A percentile compares a stretch with the other conserved stretches of the same genome.
Conservation (phyloP, 2,888 invertebrate genomes). For the Nomada fabriciana region DNA sequence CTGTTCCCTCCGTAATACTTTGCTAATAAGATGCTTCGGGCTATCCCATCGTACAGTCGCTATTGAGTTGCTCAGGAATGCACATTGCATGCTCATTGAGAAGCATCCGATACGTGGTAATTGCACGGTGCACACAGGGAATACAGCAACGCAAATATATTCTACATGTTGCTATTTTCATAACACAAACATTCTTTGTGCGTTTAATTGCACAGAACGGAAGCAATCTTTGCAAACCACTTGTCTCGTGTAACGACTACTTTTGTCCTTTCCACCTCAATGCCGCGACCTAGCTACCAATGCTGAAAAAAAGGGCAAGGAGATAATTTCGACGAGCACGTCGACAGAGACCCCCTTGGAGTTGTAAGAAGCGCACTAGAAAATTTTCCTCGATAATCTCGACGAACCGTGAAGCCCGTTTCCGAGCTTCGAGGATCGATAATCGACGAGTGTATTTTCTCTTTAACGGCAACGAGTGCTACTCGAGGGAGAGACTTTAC, state of each 20-base stretch:
- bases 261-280: neutral
- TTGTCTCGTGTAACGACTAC: neutral
- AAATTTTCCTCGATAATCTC: slow-evolving; percentile 45
- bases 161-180: neutral
- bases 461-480: slow-evolving; percentile 46
- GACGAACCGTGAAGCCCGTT: slow-evolving; percentile 40
- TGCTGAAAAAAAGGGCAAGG: neutral
- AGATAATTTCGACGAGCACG: slow-evolving; percentile 14
- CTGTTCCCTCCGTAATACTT: slow-evolving; percentile 41
- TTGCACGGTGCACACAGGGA: neutral
- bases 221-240: neutral
- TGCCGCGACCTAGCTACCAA: neutral
- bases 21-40: slow-evolving; percentile 61
- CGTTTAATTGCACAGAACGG: neutral
- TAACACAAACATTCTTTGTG: neutral
- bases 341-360: slow-evolving; percentile 10
- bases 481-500: slow-evolving; percentile 47
- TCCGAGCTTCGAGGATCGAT: slow-evolving; percentile 44
- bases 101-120: neutral
- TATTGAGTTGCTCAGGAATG: slow-evolving; percentile 13
- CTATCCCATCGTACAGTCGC: slow-evolving; percentile 8
- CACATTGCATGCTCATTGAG: slow-evolving; percentile 15
- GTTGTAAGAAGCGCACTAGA: slow-evolving; percentile 35
- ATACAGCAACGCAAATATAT: neutral
- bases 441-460: slow-evolving; percentile 55